These are phyloP conservation scores for Oxycera nigricornis DNA, from an alignment of 2,888 invertebrate species.

Conservation along the genomic window DNA sequence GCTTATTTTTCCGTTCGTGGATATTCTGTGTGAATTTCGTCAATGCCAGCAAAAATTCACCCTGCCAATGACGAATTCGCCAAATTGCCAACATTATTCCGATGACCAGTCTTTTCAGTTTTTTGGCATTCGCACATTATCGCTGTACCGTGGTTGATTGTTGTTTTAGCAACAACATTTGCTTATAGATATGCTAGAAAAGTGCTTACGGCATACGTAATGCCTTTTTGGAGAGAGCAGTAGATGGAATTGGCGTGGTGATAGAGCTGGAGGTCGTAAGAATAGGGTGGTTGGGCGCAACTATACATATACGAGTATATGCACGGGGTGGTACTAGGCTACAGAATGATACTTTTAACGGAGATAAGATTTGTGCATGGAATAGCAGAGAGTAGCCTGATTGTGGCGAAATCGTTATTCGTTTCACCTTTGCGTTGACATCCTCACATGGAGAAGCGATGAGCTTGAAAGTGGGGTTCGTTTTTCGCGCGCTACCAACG, in stretches of 20 bases:
- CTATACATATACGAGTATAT: background rate
- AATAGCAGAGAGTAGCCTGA: constrained; percentile 16
- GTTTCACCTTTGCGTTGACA: constrained; percentile 25
- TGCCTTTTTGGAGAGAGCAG: constrained; percentile 7
- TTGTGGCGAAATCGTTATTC: constrained; percentile 12
- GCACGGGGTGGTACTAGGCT: constrained; percentile 6
- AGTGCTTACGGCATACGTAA: constrained; percentile 36
- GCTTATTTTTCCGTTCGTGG: background rate
- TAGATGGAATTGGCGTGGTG: background rate
- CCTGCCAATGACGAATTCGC: constrained; percentile 26
- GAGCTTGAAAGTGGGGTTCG: background rate
- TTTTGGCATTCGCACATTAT: constrained; percentile 32
- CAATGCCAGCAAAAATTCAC: constrained; percentile 24
- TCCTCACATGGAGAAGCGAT: constrained; percentile 7
- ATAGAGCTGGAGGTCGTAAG: background rate
- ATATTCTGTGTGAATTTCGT: constrained; percentile 12
- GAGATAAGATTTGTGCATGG: constrained; percentile 32
- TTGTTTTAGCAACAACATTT: constrained; percentile 39
- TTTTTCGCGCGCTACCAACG: background rate
- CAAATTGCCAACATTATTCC: constrained; percentile 36
- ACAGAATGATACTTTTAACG: background rate
- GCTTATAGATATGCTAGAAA: constrained; percentile 38
- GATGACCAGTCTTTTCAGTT: constrained; percentile 32
- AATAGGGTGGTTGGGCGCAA: too few relatives aligned
- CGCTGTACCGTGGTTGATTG: constrained; percentile 31